These are phyloP conservation scores for Heliangelus exortis DNA, from an alignment of 2,797 vertebrate genomes.

Conservation along the genomic window DNA sequence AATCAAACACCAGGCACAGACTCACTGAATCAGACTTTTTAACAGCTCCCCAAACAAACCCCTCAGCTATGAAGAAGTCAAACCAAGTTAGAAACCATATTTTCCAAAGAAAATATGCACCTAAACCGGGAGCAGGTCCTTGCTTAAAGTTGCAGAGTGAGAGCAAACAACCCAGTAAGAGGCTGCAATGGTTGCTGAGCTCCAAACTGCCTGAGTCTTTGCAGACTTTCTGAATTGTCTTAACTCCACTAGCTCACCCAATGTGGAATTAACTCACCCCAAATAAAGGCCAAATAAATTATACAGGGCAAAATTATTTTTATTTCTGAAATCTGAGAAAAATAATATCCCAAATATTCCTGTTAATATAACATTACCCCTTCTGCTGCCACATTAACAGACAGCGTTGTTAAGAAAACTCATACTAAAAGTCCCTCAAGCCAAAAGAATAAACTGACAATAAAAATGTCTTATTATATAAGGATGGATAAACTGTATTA, in stretches of 20 bases:
- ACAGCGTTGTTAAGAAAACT: constrained; percentile 15
- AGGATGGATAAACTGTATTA: constrained; percentile 40
- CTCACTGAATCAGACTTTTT: neutral
- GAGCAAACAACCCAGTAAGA: neutral
- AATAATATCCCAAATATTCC: neutral
- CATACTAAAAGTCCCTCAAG: constrained; percentile 38
- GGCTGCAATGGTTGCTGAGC: accelerated
- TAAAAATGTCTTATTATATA: constrained; percentile 18
- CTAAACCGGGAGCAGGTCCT: neutral
- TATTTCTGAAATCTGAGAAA: neutral
- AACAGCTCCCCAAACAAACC: neutral
- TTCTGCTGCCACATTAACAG: neutral
- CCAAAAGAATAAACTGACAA: constrained; percentile 21
- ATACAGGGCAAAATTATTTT: neutral
- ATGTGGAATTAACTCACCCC: neutral
- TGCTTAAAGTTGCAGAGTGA: neutral
- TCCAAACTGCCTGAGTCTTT: neutral
- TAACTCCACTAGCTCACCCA: neutral
- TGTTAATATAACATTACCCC: neutral
- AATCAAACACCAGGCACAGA: neutral
- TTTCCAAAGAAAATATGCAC: neutral
- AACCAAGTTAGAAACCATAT: neutral
- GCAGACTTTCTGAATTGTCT: neutral
- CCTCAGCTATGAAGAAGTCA: neutral
- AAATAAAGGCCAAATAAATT: neutral